Conservation (phyloP, 2,888 invertebrate genomes). For the Gastracanthus pulcherrimus region DNA sequence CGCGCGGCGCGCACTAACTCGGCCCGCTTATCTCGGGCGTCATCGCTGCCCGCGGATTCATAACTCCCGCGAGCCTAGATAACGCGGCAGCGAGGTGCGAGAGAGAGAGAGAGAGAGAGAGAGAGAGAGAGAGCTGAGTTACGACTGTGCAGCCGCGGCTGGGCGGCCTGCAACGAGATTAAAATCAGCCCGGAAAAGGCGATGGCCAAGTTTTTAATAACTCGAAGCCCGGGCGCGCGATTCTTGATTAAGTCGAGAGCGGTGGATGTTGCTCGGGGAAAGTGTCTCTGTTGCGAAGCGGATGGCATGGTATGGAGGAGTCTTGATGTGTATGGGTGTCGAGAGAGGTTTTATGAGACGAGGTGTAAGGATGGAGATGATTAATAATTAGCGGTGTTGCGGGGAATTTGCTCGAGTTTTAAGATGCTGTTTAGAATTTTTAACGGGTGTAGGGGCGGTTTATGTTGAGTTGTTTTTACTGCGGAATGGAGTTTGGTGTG, state of each 20-base stretch:
- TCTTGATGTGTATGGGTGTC: too few species aligned
- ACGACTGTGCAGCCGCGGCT: constrained; percentile 46
- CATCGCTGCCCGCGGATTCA: constrained; percentile 70
- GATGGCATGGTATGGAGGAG: background rate
- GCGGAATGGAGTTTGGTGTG: too few species aligned
- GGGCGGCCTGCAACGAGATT: constrained; percentile 65
- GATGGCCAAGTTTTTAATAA: constrained; percentile 73
- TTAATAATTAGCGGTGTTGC: too few species aligned
- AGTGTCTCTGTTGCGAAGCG: background rate
- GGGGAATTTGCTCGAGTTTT: too few species aligned
- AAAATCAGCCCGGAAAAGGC: constrained; percentile 68
- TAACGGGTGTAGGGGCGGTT: too few species aligned
- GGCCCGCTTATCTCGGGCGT: constrained; percentile 69
- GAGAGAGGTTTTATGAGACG: too few species aligned
- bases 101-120: too few species aligned
- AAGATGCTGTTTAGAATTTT: too few species aligned
- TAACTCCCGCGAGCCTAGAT: constrained; percentile 66
- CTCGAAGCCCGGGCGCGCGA: constrained; percentile 65
- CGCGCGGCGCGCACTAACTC: constrained; percentile 66
- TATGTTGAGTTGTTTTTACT: too few species aligned
- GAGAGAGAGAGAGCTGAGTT: too few species aligned
- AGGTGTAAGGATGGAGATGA: too few species aligned
- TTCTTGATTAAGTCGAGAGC: constrained; percentile 71
- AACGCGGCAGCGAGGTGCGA: constrained; percentile 57
- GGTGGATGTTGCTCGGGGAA: background rate